Conservation (phyloP, 1,140 invertebrate genomes). For the Ceratitis capitata region DNA sequence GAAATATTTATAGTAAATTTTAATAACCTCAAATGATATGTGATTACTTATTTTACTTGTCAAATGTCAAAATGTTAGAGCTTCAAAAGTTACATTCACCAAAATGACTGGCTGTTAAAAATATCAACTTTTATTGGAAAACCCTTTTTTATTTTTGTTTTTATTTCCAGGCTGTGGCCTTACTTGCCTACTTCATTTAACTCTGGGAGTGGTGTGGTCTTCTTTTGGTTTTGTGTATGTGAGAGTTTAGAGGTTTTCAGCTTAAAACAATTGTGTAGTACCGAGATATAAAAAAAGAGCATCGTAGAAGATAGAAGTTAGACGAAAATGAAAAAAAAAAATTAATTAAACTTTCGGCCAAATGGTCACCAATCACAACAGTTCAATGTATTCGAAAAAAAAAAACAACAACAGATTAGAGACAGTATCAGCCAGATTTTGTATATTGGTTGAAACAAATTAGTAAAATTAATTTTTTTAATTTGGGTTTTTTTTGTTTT, state of each 20-base stretch:
- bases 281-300: neutral
- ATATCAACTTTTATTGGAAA: no score
- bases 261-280: neutral
- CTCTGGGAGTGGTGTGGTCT: neutral
- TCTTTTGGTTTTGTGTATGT: neutral
- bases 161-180: no score
- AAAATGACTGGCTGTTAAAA: no score
- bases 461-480: neutral
- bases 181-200: neutral
- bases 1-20: no score
- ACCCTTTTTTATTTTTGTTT: no score
- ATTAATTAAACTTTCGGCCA: neutral
- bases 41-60: no score
- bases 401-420: neutral
- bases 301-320: neutral
- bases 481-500: neutral
- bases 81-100: no score
- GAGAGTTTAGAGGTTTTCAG: neutral
- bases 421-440: neutral
- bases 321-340: neutral
- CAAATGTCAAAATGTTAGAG: no score
- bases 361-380: neutral
- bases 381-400: neutral
- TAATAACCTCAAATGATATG: no score
- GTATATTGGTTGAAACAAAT: no score